A percentile compares a stretch with the other conserved stretches of the same genome.
Conservation (phyloP, 2,113 vertebrate genomes). For the Nannospalax galili region DNA sequence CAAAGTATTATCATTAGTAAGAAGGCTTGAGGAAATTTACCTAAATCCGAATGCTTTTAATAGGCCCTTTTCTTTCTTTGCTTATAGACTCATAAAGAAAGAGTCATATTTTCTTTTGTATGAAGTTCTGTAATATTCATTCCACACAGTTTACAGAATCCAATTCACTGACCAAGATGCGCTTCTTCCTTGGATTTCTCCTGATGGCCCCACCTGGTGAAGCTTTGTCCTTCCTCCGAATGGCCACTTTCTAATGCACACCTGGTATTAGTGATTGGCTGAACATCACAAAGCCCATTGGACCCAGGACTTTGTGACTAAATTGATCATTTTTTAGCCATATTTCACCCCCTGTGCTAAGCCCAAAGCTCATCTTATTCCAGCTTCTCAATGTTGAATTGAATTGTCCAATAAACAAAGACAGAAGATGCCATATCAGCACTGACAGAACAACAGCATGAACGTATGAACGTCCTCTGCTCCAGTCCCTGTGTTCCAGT, state of each 20-base stretch:
- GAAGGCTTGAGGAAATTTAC: background rate
- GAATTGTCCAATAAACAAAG: background rate
- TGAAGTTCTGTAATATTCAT: background rate
- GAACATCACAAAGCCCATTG: background rate
- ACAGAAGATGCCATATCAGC: background rate
- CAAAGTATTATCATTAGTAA: background rate
- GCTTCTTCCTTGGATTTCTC: background rate
- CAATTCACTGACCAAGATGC: background rate
- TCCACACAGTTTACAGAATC: background rate
- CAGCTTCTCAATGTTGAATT: background rate
- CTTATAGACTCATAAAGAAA: background rate
- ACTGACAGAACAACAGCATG: background rate
- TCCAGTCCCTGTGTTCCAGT: background rate
- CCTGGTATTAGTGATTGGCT: background rate
- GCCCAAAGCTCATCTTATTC: background rate
- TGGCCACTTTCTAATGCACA: background rate
- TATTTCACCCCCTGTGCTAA: background rate
- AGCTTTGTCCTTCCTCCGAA: background rate
- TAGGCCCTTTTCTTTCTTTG: background rate
- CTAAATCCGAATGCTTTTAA: background rate
- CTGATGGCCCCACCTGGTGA: background rate
- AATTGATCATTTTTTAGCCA: background rate
- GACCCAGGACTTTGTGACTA: background rate
- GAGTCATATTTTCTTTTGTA: background rate
- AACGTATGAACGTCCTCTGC: background rate